These are phyloP conservation scores for Holothuria leucospilota DNA, from an alignment of 53 echinoderm and acorn worm genomes.

Conservation along the genomic window DNA sequence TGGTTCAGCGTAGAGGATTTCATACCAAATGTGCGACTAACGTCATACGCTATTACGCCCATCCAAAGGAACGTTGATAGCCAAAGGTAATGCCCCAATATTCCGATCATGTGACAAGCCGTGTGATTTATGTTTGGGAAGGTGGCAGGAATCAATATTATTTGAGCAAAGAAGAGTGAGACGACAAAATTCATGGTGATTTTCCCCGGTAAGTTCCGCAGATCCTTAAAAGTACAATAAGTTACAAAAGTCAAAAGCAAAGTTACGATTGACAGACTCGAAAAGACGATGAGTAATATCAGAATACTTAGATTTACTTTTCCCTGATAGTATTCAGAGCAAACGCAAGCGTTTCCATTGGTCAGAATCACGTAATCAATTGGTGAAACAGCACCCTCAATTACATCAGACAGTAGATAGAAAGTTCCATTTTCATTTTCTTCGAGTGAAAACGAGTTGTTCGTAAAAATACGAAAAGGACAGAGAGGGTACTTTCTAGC, in stretches of 20 bases:
- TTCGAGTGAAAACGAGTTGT: not conserved
- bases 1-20: not conserved
- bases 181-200: not conserved
- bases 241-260: not conserved
- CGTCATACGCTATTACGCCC: constrained; percentile 55
- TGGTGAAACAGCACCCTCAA: not conserved
- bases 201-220: not conserved
- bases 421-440: not conserved
- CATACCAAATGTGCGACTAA: constrained; percentile 58
- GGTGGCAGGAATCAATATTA: constrained; percentile 25
- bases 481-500: not conserved
- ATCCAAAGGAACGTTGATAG: constrained; percentile 68
- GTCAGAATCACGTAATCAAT: not conserved
- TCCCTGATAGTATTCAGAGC: not conserved
- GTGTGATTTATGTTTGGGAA: not conserved
- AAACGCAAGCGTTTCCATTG: not conserved
- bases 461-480: not conserved
- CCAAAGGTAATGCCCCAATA: constrained; percentile 61
- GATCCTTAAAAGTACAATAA: not conserved
- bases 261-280: not conserved
- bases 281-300: not conserved
- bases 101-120: constrained; percentile 34
- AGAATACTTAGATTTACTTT: not conserved
- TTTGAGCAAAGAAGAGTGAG: not conserved
- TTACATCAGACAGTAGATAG: not conserved